Base-by-base conservation (phyloP, 2,113 vertebrate species). In the Labeo rohita region DNA sequence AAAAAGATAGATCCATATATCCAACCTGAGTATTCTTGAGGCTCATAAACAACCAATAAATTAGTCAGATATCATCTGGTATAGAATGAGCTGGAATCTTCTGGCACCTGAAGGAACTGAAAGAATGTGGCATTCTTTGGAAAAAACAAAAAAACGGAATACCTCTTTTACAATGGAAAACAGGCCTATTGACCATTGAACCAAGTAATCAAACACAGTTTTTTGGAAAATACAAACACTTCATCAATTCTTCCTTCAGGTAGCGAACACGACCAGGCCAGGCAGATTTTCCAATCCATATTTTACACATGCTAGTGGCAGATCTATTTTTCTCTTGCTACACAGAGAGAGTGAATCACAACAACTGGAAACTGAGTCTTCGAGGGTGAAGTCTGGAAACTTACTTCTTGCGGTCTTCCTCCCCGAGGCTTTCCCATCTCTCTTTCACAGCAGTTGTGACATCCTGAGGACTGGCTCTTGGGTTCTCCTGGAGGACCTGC, bases 341-440 rank as follows among this genome's bases (percentile, higher is more conserved):
- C 87, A 91, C 74, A 80, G 80, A 90, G 70, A 93, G 91, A 93
- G 61, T 94, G 91, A 93, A 92, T 94, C 91, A 96, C 91, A 93
- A 90, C 92, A 92, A 92, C 90, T 92, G 93, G 92, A 95, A 96
- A 94, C 80, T 91, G 87, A 83, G 81, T 87, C 91, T 89, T 90
- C 92, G 90, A 94, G 93, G 85, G 91, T 54, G 90, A 92, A 80
- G 91, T 93, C 94, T 94, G 92, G 95, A 95, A 93, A 97, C 97
- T 97, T 96, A 99, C 98, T 96, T 96, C 85, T 94, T 92, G 90
- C 94, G 96, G 75, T 95, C 96, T 85, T 97, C 95, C 93, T 96
- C 94, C 90, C 87, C 92, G 89, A 97, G 90, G 93, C 95, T 95
- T 94, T 97, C 95, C 98, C 98, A 98, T 90, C 94, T 95, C 88